Percentiles rank a stretch among this genome's conserved stretches.
Conservation (phyloP, 2,888 invertebrate species). For the Achlya flavicornis region DNA sequence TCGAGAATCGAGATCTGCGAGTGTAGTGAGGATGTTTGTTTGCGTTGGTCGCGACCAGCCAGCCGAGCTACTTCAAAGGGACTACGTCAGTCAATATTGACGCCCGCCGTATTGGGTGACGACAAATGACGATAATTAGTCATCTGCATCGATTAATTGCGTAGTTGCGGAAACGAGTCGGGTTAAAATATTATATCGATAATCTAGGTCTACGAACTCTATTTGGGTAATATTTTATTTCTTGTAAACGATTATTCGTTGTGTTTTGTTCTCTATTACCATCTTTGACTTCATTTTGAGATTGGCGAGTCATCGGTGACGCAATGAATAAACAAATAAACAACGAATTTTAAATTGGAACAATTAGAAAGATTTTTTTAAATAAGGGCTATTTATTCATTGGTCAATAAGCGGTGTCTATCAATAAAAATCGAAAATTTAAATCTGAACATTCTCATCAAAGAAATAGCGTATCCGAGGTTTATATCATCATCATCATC, state of each 20-base stretch:
- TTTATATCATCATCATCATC: too few species aligned
- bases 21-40: slow-evolving; percentile 32
- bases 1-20: slow-evolving; percentile 23
- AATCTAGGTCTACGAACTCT: slow-evolving; percentile 19
- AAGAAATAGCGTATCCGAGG: too few species aligned
- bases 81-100: slow-evolving; percentile 32
- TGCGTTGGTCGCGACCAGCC: slow-evolving; percentile 29
- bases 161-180: slow-evolving; percentile 21
- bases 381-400: too few species aligned
- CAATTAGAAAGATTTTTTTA: too few species aligned
- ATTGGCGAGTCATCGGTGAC: too few species aligned
- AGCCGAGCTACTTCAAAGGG: slow-evolving; percentile 34
- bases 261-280: neutral
- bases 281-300: neutral
- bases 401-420: too few species aligned
- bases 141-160: slow-evolving; percentile 27
- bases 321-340: too few species aligned
- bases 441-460: too few species aligned
- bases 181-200: slow-evolving; percentile 18
- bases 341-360: too few species aligned
- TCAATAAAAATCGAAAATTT: too few species aligned
- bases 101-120: slow-evolving; percentile 22
- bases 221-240: slow-evolving; percentile 7
- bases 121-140: slow-evolving; percentile 37
- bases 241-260: neutral